Evolutionary conservation across 2,888 invertebrate species (phyloP).

Genomic region (Iselma pallidipennis): DNA sequence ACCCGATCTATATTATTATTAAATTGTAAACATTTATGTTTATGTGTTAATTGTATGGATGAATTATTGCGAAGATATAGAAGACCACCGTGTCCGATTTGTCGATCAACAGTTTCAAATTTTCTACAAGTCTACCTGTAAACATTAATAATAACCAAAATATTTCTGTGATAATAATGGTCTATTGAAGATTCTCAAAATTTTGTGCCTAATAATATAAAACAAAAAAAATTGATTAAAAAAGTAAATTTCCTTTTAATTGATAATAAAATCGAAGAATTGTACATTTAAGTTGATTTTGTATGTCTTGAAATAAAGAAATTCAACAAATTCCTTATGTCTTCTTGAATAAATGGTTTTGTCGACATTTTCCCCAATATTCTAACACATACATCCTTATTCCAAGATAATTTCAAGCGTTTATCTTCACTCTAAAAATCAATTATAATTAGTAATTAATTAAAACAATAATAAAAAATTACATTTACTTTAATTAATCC

Average conservation of each 20-base stretch:
- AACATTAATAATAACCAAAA: too few relatives aligned
- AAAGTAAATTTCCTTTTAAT: slow-evolving; percentile 9
- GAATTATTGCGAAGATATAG: slow-evolving; percentile 58
- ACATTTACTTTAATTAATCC: slow-evolving; percentile 71
- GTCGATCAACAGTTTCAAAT: slow-evolving; percentile 31
- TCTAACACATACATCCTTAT: slow-evolving; percentile 64
- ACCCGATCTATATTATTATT: slow-evolving; percentile 61
- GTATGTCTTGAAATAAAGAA: slow-evolving; percentile 52
- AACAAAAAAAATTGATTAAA: background rate
- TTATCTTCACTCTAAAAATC: slow-evolving; percentile 70
- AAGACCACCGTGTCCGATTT: slow-evolving; percentile 59
- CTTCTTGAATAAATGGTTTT: slow-evolving; percentile 59
- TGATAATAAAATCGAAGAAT: slow-evolving; percentile 11
- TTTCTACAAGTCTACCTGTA: background rate
- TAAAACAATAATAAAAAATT: slow-evolving; percentile 1
- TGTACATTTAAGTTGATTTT: slow-evolving; percentile 41
- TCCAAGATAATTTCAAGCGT: slow-evolving; percentile 63
- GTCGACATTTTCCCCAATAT: slow-evolving; percentile 60
- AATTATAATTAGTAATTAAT: slow-evolving; percentile 14
- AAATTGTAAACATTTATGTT: slow-evolving; percentile 62
- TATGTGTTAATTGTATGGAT: slow-evolving; percentile 60
- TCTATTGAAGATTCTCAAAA: too few relatives aligned
- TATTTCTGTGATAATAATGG: background rate
- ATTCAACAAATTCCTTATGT: slow-evolving; percentile 60
- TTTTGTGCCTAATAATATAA: background rate